Base-by-base conservation (phyloP, 2,113 vertebrate species). In the Tinamus guttatus region DNA sequence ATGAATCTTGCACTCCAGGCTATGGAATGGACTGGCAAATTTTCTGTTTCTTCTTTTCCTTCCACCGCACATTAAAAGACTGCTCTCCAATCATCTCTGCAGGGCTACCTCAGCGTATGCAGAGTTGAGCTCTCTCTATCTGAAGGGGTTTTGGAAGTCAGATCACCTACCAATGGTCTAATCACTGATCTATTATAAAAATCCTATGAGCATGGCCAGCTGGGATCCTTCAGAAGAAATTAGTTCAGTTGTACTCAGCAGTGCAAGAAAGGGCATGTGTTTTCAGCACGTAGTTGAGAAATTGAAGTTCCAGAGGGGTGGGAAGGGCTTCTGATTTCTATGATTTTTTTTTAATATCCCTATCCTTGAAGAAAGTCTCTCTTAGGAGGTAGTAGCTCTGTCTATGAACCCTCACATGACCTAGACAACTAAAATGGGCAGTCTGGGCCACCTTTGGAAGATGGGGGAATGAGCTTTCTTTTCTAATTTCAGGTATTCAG, bases 141-240 rank as follows among this genome's bases (percentile, higher is more conserved):
- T 59, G 51, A 79, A 82, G 32, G 21, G 85, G 21, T 13, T 20
- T 83, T 65, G 47, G 68, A 82, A 41, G 1, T 2, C 25, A 41
- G 5, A 20, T 32, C 36, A n/a, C 1, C 0, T 13, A 62, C 4
- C 19, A 36, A 5, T n/a, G 6, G 2, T 45, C 34, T 79, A 4
- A 65, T 3, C 17, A 30, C 5, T n/a, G 5, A 1, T 49, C n/a
- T 79, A 4, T 56, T 36, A 69, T 4, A 36, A 79, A 69, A 19
- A 51, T 11, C 1, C 2, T 43, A 62, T 6, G 16, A 62, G 7
- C 25, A 77, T 7, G 85, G 25, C 7, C 34, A 51, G 3, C 27
- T 38, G 45, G 11, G 11, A 75, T 19, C 24, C 54, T 82, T 90
- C 13, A 76, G 78, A 73, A 76, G 34, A 40, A 11, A 79, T 24